Evolutionary conservation across 30 jellyfish, hydroid and myxozoan genomes (phyloP).

Genomic region (Cassiopea andromeda): DNA sequence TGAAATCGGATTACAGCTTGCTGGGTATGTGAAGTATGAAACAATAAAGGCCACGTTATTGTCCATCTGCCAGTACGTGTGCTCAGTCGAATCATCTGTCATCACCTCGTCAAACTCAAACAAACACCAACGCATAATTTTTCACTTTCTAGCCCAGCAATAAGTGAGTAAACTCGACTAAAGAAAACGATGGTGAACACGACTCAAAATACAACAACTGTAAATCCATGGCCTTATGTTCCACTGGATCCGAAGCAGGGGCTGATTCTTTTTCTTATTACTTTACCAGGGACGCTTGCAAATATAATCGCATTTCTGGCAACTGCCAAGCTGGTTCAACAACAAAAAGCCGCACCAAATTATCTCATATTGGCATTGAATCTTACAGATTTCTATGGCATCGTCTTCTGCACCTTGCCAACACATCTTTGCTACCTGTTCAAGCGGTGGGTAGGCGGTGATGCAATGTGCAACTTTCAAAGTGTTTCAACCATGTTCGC

Average conservation of each 20-base stretch:
- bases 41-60: no score
- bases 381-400: slow-evolving; percentile 75
- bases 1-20: no score
- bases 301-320: slow-evolving; percentile 60
- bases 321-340: slow-evolving; percentile 43
- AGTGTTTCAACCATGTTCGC: slow-evolving; percentile 73
- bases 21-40: no score
- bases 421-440: slow-evolving; percentile 68
- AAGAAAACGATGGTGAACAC: slow-evolving; percentile 6
- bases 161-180: neutral
- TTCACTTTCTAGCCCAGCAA: neutral
- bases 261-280: slow-evolving; percentile 54
- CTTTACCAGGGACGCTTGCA: slow-evolving; percentile 73
- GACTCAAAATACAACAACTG: slow-evolving; percentile 22
- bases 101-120: neutral
- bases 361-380: slow-evolving; percentile 67
- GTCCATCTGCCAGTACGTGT: no score
- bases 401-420: slow-evolving; percentile 73
- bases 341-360: slow-evolving; percentile 65
- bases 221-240: slow-evolving; percentile 64
- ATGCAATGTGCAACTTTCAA: slow-evolving; percentile 73
- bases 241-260: slow-evolving; percentile 78
- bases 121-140: neutral
- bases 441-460: slow-evolving; percentile 78
- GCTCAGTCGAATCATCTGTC: no score